phyloP scores from a whole-genome alignment of 2,113 vertebrate species.

The Procavia capensis region DNA sequence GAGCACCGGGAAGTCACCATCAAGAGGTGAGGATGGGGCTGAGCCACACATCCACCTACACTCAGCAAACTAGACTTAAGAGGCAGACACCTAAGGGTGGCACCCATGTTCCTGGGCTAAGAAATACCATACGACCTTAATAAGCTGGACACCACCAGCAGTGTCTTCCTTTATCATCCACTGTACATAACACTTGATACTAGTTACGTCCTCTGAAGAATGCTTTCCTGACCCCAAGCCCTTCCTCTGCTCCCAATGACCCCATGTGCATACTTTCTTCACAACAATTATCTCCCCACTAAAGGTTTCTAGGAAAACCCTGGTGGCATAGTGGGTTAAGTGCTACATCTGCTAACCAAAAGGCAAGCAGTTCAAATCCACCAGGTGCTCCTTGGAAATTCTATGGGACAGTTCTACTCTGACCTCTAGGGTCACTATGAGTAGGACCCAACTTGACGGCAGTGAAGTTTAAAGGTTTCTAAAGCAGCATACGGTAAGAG shows the following conservation, averaged over 20 bases:
- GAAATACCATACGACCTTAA: fast-evolving
- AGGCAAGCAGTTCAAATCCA: no score
- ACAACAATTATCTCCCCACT: background rate
- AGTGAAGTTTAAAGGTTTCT: constrained; percentile 33
- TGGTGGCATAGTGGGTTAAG: no score
- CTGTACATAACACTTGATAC: background rate
- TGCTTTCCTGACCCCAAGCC: background rate
- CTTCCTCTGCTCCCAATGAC: background rate
- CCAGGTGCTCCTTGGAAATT: no score
- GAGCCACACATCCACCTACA: background rate
- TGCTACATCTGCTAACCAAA: no score
- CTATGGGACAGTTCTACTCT: no score
- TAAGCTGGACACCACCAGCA: no score
- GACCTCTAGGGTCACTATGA: no score
- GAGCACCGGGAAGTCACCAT: background rate
- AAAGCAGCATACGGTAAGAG: background rate
- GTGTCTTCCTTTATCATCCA: background rate
- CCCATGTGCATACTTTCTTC: fast-evolving
- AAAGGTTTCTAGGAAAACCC: constrained; percentile 32
- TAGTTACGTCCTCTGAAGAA: background rate
- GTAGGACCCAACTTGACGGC: no score
- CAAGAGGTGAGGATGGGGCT: background rate
- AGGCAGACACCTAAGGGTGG: background rate
- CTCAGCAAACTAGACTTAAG: background rate
- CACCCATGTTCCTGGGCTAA: background rate